Evolutionary conservation across 2,797 vertebrate species (phyloP), one percentile per base, ranked within the genome.

Genomic region (Pteropus rufus): DNA sequence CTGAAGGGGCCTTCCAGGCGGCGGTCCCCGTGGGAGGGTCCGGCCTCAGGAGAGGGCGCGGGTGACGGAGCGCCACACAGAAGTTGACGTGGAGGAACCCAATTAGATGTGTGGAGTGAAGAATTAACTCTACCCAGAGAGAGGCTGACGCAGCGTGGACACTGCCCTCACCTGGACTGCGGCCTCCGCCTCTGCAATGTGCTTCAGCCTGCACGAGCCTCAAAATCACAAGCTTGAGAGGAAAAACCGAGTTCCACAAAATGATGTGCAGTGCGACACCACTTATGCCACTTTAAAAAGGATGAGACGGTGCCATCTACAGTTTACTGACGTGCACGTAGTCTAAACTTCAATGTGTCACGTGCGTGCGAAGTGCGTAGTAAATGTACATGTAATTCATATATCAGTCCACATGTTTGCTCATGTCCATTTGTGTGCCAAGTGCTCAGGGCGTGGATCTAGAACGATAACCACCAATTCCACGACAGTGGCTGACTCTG

Each of bases 1-100:
- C 29, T n/a, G 69, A 26, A 46, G 54, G 29, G 11, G 58, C 29
- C 2, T 8, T 39, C 54, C n/a, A 1, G 65, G 12, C 41, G 44
- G 24, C 1, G 7, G 14, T 1, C 4, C 15, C 0, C 0, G 0
- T 1, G 10, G 18, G 24, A 44, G 1, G 12, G 7, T 1, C 10
- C 26, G 10, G 29, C 23, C 11, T 19, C 23, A 1, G 0, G 79
- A 24, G 52, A 23, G 41, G 29, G 10, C 4, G 0, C 3, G 46
- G 70, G 24, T 16, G 15, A 14, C 0, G 0, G 26, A 41, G 1
- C 24, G 4, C 24, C 10, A 52, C 3, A 3, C 0, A 0, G 70
- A 19, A 21, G 52, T 11, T 36, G 6, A 6, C 14, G 11, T 16
- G 54, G 21, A 89, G 58, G 18, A 56, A 8, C 36, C 16, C 9